Evolutionary conservation across 2,888 invertebrate genomes (phyloP).

Genomic region (Neoaliturus tenellus): DNA sequence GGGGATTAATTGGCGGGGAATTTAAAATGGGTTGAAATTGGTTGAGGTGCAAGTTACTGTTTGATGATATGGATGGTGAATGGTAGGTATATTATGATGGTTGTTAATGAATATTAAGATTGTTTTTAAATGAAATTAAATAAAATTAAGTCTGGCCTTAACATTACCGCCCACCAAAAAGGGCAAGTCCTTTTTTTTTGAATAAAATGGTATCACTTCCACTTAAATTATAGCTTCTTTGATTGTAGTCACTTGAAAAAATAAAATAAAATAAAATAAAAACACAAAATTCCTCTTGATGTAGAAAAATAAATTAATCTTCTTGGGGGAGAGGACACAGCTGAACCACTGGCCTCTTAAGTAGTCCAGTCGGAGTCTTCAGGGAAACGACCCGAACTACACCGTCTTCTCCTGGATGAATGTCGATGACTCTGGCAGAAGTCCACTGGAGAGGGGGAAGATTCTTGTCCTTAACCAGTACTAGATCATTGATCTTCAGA

Average conservation of each 20-base stretch:
- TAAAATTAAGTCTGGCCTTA: not conserved
- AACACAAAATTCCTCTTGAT: not conserved
- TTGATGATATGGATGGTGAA: no score
- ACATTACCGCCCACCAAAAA: slow-evolving; percentile 30
- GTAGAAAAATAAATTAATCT: not conserved
- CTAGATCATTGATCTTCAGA: slow-evolving; percentile 64
- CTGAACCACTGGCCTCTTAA: slow-evolving; percentile 61
- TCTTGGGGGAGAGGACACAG: slow-evolving; percentile 48
- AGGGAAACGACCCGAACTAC: slow-evolving; percentile 66
- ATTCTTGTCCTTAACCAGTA: slow-evolving; percentile 66
- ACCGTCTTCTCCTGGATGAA: slow-evolving; percentile 66
- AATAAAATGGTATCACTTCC: not conserved
- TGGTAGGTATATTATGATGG: no score
- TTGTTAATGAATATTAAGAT: no score
- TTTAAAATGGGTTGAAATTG: no score
- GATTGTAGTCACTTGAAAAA: not conserved
- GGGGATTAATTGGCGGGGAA: no score
- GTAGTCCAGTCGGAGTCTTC: slow-evolving; percentile 60
- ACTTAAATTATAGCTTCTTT: not conserved
- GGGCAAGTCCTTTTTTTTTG: not conserved
- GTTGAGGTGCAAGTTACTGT: no score
- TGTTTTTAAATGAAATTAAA: no score
- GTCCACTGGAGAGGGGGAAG: slow-evolving; percentile 66
- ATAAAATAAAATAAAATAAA: not conserved
- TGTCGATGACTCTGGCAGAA: slow-evolving; percentile 63